A percentile compares a stretch with the other conserved stretches of the same genome.
phyloP scores from a whole-genome alignment of 2,113 vertebrate species.

The Pseudopodoces humilis region DNA sequence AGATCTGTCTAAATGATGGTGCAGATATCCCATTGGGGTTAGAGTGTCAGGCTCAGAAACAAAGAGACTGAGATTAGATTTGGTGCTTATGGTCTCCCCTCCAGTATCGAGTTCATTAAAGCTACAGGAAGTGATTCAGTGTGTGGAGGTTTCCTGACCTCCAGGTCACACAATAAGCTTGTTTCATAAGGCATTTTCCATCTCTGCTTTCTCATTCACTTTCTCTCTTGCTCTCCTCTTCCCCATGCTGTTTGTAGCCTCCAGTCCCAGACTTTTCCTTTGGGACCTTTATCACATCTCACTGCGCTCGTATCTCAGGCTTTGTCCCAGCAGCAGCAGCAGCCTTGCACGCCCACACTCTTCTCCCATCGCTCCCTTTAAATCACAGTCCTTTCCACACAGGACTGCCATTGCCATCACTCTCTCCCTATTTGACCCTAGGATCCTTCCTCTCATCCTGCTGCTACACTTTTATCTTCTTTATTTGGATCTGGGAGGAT shows the following conservation, averaged over 20 bases:
- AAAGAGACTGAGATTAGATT: background rate
- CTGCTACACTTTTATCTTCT: background rate
- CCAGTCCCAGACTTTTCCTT: background rate
- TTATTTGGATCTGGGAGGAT: background rate
- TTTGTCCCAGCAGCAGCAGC: background rate
- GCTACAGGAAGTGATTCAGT: background rate
- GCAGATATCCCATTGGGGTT: background rate
- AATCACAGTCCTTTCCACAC: background rate
- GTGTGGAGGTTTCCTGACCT: background rate
- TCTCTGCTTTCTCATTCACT: background rate
- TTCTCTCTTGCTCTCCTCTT: background rate
- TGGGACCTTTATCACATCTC: background rate
- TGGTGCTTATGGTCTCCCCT: background rate
- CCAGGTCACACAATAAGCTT: background rate
- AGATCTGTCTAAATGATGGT: background rate
- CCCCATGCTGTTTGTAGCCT: background rate
- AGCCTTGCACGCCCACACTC: background rate
- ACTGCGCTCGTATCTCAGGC: background rate
- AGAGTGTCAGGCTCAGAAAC: background rate
- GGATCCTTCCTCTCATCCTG: background rate
- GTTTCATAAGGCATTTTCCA: background rate
- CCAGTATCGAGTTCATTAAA: slow-evolving; percentile 26
- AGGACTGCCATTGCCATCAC: background rate
- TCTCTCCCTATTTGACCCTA: background rate
- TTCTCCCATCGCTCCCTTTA: background rate